phyloP scores from a whole-genome alignment of 2,888 invertebrate species.

The Metacarcinus magister region DNA sequence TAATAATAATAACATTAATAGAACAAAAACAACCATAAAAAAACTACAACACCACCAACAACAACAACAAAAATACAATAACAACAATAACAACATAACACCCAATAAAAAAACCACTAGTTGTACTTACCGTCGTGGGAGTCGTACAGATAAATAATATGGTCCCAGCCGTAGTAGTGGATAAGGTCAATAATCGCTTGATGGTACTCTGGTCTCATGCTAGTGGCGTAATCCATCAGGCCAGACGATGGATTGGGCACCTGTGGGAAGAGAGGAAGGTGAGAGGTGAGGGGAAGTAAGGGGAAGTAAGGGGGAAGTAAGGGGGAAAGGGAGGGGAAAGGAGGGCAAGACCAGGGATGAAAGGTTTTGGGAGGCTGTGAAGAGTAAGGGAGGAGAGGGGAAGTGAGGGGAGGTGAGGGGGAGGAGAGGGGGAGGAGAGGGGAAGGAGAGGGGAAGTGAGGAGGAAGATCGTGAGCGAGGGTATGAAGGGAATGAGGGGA shows the following conservation, averaged over 20 bases:
- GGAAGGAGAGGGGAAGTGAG: neutral
- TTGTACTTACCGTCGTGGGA: conserved; percentile 91
- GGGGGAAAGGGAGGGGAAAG: neutral
- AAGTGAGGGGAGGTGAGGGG: conserved; percentile 27
- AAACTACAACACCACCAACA: neutral
- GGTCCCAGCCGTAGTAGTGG: conserved; percentile 94
- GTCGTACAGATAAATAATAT: conserved; percentile 95
- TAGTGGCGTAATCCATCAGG: conserved; percentile 89
- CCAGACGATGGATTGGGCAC: conserved; percentile 94
- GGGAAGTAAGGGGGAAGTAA: neutral
- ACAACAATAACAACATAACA: neutral
- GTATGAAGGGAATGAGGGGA: neutral
- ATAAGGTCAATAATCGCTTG: conserved; percentile 97
- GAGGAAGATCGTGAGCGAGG: neutral
- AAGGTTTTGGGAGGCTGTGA: conserved; percentile 36
- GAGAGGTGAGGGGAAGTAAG: neutral
- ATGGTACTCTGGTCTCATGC: conserved; percentile 98
- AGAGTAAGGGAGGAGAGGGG: neutral
- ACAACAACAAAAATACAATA: neutral
- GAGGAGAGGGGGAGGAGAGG: neutral
- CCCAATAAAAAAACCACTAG: neutral
- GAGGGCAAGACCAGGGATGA: too few species aligned
- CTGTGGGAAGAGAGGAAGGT: conserved; percentile 85
- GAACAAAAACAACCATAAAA: too few species aligned
- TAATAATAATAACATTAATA: too few species aligned